Percentiles rank a stretch among this genome's conserved stretches.
These are phyloP conservation scores for Trichogramma evanescens DNA, from an alignment of 2,888 invertebrate species.

Conservation along the genomic window DNA sequence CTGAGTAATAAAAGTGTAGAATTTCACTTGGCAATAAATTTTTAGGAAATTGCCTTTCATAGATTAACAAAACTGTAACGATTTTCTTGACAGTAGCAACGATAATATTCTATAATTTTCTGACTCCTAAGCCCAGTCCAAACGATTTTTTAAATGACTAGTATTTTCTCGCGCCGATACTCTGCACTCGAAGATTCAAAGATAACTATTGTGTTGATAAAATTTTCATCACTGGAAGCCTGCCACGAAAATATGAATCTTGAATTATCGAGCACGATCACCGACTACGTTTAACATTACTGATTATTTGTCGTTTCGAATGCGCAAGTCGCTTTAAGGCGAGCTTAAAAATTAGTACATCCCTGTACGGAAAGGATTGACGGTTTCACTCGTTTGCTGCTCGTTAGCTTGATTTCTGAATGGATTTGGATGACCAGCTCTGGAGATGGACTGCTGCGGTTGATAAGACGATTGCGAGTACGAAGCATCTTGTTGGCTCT, in stretches of 20 bases:
- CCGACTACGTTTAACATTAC: slow-evolving; percentile 20
- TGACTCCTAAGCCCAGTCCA: too few relatives aligned
- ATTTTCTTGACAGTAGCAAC: too few relatives aligned
- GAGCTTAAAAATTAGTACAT: slow-evolving; percentile 46
- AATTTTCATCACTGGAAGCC: slow-evolving; percentile 40
- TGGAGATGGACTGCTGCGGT: slow-evolving; percentile 24
- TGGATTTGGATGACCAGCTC: slow-evolving; percentile 38
- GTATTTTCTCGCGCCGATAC: too few relatives aligned
- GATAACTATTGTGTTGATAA: slow-evolving; percentile 1
- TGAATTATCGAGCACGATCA: slow-evolving; percentile 24
- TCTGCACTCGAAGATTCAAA: too few relatives aligned
- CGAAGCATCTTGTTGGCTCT: slow-evolving; percentile 32
- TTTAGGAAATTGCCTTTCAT: too few relatives aligned
- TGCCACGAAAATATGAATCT: slow-evolving; percentile 41
- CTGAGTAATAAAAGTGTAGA: too few relatives aligned
- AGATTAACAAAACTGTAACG: too few relatives aligned
- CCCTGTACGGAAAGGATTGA: slow-evolving; percentile 79
- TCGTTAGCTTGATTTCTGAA: slow-evolving; percentile 49
- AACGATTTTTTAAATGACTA: too few relatives aligned
- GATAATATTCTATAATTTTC: too few relatives aligned
- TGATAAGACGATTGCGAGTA: slow-evolving; percentile 28
- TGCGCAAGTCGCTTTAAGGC: slow-evolving; percentile 8
- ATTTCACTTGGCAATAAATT: too few relatives aligned
- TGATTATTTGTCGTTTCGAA: slow-evolving; percentile 10
- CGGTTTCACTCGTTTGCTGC: slow-evolving; percentile 51